Percentiles rank a stretch among this genome's conserved stretches.
These are phyloP conservation scores for Erannis defoliaria DNA, from an alignment of 2,888 invertebrate genomes.

Conservation along the genomic window DNA sequence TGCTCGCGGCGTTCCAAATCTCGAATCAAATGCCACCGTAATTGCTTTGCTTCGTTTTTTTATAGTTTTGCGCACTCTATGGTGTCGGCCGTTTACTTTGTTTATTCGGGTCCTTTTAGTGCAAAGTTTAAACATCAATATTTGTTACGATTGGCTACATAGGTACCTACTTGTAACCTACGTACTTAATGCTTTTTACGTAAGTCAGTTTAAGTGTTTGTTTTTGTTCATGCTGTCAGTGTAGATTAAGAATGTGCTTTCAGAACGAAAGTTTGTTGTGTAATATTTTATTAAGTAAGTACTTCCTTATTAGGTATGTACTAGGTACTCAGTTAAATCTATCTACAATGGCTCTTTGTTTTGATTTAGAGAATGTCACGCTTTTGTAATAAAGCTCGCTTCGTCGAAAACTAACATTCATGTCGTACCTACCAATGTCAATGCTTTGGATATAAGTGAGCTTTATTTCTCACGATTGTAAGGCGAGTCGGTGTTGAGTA, in stretches of 20 bases:
- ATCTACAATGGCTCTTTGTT: constrained; percentile 36
- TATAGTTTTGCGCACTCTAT: not conserved
- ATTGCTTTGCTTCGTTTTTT: constrained; percentile 12
- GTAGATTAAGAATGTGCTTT: constrained; percentile 21
- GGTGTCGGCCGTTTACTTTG: not conserved
- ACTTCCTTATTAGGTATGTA: not conserved
- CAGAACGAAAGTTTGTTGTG: constrained; percentile 23
- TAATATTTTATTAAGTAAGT: constrained; percentile 31
- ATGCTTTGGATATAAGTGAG: constrained; percentile 41
- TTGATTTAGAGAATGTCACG: constrained; percentile 21
- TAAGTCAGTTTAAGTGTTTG: constrained; percentile 20
- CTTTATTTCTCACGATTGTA: constrained; percentile 56
- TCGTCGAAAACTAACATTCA: constrained; percentile 41
- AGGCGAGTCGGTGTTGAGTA: constrained; percentile 52
- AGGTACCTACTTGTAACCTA: too few species aligned
- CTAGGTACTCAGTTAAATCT: constrained; percentile 15
- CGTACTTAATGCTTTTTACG: constrained; percentile 13
- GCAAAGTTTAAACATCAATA: too few species aligned
- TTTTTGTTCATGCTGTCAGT: constrained; percentile 29
- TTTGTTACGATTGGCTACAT: too few species aligned
- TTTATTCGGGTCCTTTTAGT: not conserved
- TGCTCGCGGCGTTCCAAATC: constrained; percentile 45
- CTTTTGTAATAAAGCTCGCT: constrained; percentile 32
- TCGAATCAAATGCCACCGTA: constrained; percentile 11
- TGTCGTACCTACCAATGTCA: too few species aligned